Evolutionary conservation across 1,140 invertebrate genomes (phyloP).

Genomic region (Bombus pyrosoma): DNA sequence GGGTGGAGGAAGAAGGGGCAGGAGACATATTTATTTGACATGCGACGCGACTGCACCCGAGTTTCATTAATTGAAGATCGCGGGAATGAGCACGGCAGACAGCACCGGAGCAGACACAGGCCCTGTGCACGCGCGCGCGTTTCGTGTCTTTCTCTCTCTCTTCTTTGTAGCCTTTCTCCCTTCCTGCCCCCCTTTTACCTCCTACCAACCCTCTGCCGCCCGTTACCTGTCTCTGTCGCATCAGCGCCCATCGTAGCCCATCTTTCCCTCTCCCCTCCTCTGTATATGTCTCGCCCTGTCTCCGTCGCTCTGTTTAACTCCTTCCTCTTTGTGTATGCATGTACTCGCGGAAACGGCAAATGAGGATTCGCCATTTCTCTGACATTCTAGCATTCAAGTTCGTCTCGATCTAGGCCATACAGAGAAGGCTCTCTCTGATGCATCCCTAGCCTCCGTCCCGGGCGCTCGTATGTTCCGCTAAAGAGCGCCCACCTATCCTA

Average conservation of each 20-base stretch:
- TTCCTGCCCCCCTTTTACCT: not conserved
- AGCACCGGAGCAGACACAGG: conserved; percentile 75
- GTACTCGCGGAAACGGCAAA: conserved; percentile 78
- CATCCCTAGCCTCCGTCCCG: conserved; percentile 22
- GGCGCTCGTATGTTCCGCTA: conserved; percentile 35
- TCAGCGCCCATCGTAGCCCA: not conserved
- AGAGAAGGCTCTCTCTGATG: conserved; percentile 58
- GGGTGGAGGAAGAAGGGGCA: conserved; percentile 63
- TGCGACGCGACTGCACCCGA: conserved; percentile 83
- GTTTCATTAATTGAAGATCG: conserved; percentile 84
- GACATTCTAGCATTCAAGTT: conserved; percentile 81
- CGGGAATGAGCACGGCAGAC: conserved; percentile 81
- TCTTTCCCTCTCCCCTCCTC: conserved; percentile 45
- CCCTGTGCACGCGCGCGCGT: conserved; percentile 55
- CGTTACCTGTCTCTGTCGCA: conserved; percentile 49
- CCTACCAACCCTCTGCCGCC: not conserved
- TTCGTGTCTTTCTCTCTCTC: conserved; percentile 38
- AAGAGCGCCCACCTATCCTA: conserved; percentile 57
- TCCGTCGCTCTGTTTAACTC: conserved; percentile 17
- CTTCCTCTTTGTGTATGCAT: conserved; percentile 63
- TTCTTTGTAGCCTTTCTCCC: conserved; percentile 33
- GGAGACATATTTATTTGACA: conserved; percentile 83
- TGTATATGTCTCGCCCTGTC: conserved; percentile 47
- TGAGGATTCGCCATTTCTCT: conserved; percentile 80
- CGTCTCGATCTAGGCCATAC: conserved; percentile 79